Evolutionary conservation across 2,888 invertebrate species (phyloP).

Genomic region (Bhutanitis thaidina): DNA sequence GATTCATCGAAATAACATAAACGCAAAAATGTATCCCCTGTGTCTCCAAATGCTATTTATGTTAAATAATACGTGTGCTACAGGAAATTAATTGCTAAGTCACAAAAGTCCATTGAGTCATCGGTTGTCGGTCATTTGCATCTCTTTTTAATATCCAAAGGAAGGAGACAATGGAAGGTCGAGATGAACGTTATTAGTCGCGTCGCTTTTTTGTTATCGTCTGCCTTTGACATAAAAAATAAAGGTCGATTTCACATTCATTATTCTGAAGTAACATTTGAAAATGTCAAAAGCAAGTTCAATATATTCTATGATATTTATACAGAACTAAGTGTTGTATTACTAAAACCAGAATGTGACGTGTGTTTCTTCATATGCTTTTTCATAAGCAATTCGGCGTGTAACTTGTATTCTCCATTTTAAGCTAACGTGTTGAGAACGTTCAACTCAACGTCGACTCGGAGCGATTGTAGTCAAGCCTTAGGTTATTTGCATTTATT

Average conservation of each 20-base stretch:
- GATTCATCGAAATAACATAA: no score
- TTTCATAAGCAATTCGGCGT: no score
- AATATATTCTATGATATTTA: not conserved
- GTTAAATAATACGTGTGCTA: not conserved
- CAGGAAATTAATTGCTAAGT: conserved; percentile 9
- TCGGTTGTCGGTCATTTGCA: conserved; percentile 17
- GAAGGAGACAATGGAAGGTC: conserved; percentile 19
- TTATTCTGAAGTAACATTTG: conserved; percentile 14
- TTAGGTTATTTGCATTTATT: no score
- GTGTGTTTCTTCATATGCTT: no score
- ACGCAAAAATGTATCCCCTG: no score
- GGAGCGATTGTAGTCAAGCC: no score
- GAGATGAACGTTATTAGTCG: conserved; percentile 17
- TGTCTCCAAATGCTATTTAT: no score
- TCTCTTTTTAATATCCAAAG: conserved; percentile 18
- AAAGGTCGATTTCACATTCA: conserved; percentile 18
- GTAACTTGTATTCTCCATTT: no score
- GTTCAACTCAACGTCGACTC: no score
- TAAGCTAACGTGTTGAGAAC: no score
- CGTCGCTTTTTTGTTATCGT: conserved; percentile 12
- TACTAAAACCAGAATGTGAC: no score
- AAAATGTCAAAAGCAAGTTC: conserved; percentile 10
- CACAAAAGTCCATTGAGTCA: conserved; percentile 15
- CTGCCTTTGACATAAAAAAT: conserved; percentile 19
- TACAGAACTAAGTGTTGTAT: no score